These are phyloP conservation scores for Oopsacas minuta DNA, from an alignment of 37 sponge, comb jelly and placozoan species.

Conservation along the genomic window DNA sequence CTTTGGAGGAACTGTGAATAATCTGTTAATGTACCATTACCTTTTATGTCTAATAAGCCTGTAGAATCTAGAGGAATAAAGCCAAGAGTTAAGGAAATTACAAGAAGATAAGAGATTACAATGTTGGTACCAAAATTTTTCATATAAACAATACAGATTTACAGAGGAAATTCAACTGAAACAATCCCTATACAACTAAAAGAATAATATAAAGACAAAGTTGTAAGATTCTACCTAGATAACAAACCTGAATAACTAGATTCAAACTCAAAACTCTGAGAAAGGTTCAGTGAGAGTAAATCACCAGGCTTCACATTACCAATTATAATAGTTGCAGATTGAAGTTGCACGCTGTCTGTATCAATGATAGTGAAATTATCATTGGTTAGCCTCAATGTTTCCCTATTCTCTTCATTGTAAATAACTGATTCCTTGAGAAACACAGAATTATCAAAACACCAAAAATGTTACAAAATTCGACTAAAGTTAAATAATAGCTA, in stretches of 20 bases:
- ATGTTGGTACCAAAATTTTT: too few species aligned
- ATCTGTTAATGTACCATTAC: not conserved
- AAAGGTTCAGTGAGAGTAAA: not conserved
- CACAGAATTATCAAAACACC: too few species aligned
- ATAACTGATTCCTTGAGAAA: not conserved
- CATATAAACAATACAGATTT: too few species aligned
- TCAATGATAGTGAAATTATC: not conserved
- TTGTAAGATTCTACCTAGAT: too few species aligned
- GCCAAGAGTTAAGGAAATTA: not conserved
- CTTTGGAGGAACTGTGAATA: not conserved
- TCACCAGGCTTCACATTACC: not conserved
- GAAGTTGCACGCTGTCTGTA: not conserved
- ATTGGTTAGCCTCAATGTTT: not conserved
- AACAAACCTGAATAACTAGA: not conserved
- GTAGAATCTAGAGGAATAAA: not conserved
- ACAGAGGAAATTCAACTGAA: too few species aligned
- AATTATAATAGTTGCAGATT: not conserved
- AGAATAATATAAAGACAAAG: too few species aligned
- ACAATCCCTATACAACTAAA: too few species aligned
- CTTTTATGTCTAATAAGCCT: not conserved
- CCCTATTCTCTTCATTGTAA: not conserved
- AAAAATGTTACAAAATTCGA: too few species aligned
- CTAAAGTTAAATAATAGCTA: too few species aligned
- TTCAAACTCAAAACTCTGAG: not conserved
- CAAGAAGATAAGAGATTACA: too few species aligned